These are phyloP conservation scores for Lophius piscatorius DNA, from an alignment of 2,113 vertebrate genomes.

Conservation along the genomic window DNA sequence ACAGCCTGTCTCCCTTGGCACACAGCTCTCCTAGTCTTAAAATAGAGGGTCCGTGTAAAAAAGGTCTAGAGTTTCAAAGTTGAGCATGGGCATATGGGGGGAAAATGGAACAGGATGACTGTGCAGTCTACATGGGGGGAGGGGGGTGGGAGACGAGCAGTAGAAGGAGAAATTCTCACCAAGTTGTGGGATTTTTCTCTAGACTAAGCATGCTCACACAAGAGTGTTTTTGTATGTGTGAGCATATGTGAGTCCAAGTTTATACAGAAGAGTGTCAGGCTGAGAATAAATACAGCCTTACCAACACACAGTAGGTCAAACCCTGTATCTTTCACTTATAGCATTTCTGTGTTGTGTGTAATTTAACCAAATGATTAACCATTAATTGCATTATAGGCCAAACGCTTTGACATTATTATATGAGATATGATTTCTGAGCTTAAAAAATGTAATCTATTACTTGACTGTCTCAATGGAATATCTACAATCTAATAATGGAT, in stretches of 20 bases:
- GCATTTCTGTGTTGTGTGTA: neutral
- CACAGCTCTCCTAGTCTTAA: constrained; percentile 60
- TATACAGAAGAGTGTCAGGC: constrained; percentile 10
- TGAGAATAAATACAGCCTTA: constrained; percentile 48
- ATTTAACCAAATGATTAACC: no score
- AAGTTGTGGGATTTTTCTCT: constrained; percentile 62
- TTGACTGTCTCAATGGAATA: neutral
- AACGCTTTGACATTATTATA: no score
- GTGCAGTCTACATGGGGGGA: constrained; percentile 36
- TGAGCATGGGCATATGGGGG: constrained; percentile 40
- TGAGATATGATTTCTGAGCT: no score
- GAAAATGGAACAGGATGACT: constrained; percentile 47
- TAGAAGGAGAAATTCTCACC: constrained; percentile 53
- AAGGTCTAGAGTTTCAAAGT: constrained; percentile 61
- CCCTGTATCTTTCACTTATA: constrained; percentile 18
- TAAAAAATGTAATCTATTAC: neutral
- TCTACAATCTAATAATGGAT: constrained; percentile 13
- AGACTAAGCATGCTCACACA: constrained; percentile 39
- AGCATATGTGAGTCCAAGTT: constrained; percentile 19
- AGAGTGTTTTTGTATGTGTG: constrained; percentile 17
- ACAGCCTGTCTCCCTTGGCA: constrained; percentile 53
- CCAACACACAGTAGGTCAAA: constrained; percentile 51
- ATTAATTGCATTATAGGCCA: no score
- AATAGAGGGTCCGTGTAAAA: constrained; percentile 66
- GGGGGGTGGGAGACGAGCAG: neutral